Conservation (phyloP, 2,888 invertebrate species). For the Bellardia bayeri region DNA sequence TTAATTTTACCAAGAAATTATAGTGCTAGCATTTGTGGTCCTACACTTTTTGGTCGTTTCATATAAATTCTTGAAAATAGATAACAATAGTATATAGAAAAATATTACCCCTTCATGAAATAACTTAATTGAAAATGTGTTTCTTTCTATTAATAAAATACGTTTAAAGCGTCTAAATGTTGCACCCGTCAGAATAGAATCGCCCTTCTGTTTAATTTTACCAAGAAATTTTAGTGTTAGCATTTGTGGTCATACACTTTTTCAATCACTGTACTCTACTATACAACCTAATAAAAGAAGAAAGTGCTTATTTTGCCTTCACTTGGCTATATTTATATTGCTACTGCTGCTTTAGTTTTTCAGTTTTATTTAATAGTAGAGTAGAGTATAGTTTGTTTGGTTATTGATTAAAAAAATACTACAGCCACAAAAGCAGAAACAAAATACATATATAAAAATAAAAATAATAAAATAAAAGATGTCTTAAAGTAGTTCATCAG, state of each 20-base stretch:
- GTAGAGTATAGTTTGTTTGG: constrained; percentile 28
- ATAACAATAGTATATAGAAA: too few relatives aligned
- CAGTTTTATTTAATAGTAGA: constrained; percentile 24
- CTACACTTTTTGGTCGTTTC: too few relatives aligned
- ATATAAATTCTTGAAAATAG: too few relatives aligned
- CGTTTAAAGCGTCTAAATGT: too few relatives aligned
- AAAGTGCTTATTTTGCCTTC: constrained; percentile 58
- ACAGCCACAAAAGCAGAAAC: neutral
- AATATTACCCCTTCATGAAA: too few relatives aligned
- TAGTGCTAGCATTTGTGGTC: too few relatives aligned
- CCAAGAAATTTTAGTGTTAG: too few relatives aligned
- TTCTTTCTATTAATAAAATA: too few relatives aligned
- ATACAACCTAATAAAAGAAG: constrained; percentile 48
- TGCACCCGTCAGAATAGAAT: too few relatives aligned
- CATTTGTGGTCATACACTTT: neutral
- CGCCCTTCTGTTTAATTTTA: too few relatives aligned
- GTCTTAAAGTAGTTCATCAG: constrained; percentile 67
- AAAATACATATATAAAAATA: neutral
- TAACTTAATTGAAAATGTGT: too few relatives aligned
- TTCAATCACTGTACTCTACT: neutral
- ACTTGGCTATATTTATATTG: constrained; percentile 5
- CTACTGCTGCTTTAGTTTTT: constrained; percentile 2
- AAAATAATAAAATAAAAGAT: constrained; percentile 43
- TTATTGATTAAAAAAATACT: constrained; percentile 44
- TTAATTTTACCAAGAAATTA: too few relatives aligned